phyloP scores from a whole-genome alignment of 2,797 vertebrate species.

The Periophthalmus magnuspinnatus region DNA sequence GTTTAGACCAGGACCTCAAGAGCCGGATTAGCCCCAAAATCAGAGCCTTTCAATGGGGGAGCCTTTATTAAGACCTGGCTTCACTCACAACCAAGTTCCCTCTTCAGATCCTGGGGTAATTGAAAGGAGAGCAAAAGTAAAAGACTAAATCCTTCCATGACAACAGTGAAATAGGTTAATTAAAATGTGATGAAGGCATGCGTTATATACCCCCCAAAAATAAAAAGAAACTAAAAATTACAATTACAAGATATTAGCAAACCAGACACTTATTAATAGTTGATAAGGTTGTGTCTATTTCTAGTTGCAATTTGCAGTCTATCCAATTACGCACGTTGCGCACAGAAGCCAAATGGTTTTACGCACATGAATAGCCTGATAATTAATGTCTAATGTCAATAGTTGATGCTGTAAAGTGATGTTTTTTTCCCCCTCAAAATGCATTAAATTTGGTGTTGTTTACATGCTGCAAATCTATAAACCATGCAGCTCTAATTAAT shows the following conservation, averaged over 20 bases:
- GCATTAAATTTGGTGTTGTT: neutral
- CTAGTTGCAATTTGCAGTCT: neutral
- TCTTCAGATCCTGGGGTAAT: slow-evolving; percentile 31
- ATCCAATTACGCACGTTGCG: neutral
- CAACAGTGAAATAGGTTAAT: slow-evolving; percentile 17
- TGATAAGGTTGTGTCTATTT: slow-evolving; percentile 5
- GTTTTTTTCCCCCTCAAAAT: neutral
- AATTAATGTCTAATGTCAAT: neutral
- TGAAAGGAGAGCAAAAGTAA: slow-evolving; percentile 29
- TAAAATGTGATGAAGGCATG: neutral
- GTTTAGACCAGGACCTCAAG: slow-evolving; percentile 26
- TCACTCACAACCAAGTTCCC: slow-evolving; percentile 43
- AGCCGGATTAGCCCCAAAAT: slow-evolving; percentile 52
- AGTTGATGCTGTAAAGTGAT: neutral
- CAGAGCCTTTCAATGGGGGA: slow-evolving; percentile 41
- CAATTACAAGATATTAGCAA: neutral
- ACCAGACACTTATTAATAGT: slow-evolving; percentile 1
- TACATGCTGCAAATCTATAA: neutral
- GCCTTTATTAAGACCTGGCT: slow-evolving; percentile 42
- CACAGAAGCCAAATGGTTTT: neutral
- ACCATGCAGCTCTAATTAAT: neutral
- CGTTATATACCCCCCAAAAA: neutral
- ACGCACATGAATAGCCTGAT: neutral
- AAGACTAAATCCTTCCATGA: slow-evolving; percentile 28
- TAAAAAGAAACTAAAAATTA: neutral